Conservation (phyloP, 2,797 vertebrate species). For the Propithecus perrieri region DNA sequence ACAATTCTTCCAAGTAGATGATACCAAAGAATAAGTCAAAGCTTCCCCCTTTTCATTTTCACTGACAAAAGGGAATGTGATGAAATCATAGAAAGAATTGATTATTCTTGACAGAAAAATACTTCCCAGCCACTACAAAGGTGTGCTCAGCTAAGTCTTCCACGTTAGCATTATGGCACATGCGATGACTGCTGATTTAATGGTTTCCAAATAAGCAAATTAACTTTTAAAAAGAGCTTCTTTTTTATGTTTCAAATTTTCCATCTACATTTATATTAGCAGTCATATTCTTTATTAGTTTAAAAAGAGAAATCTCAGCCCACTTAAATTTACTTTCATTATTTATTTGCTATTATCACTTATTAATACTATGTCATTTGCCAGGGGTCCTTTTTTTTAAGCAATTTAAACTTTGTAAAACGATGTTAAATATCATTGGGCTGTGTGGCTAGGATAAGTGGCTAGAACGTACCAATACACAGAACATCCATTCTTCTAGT, state of each 20-base stretch:
- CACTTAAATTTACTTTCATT: slow-evolving; percentile 18
- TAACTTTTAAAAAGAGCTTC: slow-evolving; percentile 68
- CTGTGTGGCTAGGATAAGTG: slow-evolving; percentile 57
- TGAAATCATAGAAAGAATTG: slow-evolving; percentile 36
- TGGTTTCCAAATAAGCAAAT: slow-evolving; percentile 73
- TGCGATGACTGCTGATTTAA: slow-evolving; percentile 12
- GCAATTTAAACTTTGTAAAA: slow-evolving; percentile 68
- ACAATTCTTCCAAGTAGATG: not conserved
- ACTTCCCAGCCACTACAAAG: slow-evolving; percentile 65
- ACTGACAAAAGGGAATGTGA: not conserved
- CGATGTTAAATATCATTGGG: slow-evolving; percentile 64
- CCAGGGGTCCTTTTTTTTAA: not conserved
- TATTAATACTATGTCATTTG: slow-evolving; percentile 2
- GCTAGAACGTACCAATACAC: slow-evolving; percentile 67
- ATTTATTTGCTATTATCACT: slow-evolving; percentile 53
- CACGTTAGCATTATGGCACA: slow-evolving; percentile 59
- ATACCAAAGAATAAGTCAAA: not conserved
- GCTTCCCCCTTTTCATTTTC: not conserved
- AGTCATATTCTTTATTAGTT: slow-evolving; percentile 44
- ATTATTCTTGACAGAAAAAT: slow-evolving; percentile 77
- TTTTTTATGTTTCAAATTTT: slow-evolving; percentile 51
- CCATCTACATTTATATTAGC: slow-evolving; percentile 68
- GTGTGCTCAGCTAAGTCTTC: slow-evolving; percentile 55
- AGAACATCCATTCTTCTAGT: slow-evolving; percentile 76
- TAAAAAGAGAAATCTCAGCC: not conserved